Evolutionary conservation across 2,113 vertebrate species (phyloP).

Genomic region (Pseudopodoces humilis): DNA sequence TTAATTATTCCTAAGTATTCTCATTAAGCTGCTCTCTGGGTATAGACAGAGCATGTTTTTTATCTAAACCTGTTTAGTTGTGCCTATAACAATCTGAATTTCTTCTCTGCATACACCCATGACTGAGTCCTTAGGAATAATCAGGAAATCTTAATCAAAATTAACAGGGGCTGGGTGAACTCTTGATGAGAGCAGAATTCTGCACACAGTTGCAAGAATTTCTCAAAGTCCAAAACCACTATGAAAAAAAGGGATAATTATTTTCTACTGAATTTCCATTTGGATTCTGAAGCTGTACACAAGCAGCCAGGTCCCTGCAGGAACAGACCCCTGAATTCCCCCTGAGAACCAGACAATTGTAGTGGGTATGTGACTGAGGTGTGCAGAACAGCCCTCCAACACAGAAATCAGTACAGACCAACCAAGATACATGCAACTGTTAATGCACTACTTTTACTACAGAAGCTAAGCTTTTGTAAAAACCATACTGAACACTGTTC

Average conservation of each 20-base stretch:
- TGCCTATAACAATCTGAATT: neutral
- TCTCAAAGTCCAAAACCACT: neutral
- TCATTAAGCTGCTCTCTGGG: slow-evolving; percentile 14
- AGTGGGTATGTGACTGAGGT: neutral
- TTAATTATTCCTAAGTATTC: slow-evolving; percentile 30
- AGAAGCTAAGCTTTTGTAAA: neutral
- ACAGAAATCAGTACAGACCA: neutral
- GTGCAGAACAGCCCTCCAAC: neutral
- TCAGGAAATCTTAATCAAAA: slow-evolving; percentile 41
- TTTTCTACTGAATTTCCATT: neutral
- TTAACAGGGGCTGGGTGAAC: neutral
- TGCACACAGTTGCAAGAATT: neutral
- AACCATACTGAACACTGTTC: neutral
- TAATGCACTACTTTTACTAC: neutral
- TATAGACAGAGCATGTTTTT: neutral
- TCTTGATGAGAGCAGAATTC: neutral
- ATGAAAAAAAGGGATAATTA: neutral
- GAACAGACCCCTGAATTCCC: neutral
- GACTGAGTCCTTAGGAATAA: neutral
- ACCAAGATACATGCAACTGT: neutral
- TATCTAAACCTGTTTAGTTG: neutral
- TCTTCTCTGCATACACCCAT: neutral
- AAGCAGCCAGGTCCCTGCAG: neutral
- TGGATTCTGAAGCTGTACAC: neutral
- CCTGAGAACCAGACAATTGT: neutral